These are phyloP conservation scores for Odontamblyopus rebecca DNA, from an alignment of 2,797 vertebrate species.

Conservation along the genomic window DNA sequence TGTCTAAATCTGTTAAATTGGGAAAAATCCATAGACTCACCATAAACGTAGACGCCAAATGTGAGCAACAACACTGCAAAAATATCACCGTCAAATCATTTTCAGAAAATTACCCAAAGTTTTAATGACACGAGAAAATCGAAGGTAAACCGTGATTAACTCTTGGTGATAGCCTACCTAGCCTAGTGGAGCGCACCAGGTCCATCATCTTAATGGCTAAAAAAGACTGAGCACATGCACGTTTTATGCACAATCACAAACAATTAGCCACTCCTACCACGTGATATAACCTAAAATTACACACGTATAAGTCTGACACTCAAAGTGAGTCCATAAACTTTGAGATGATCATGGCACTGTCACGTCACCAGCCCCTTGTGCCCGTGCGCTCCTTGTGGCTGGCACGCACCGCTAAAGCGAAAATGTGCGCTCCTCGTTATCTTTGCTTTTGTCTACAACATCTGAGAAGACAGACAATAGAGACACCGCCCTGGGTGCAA, in stretches of 20 bases:
- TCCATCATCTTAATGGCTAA: background rate
- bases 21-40: slow-evolving; percentile 14
- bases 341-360: background rate
- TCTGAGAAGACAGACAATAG: too few species aligned
- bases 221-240: background rate
- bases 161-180: background rate
- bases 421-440: too few species aligned
- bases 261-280: slow-evolving; percentile 13
- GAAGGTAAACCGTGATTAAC: background rate
- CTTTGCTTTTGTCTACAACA: too few species aligned
- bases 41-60: background rate
- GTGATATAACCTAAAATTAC: slow-evolving; percentile 1
- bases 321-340: background rate
- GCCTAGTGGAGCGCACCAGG: background rate
- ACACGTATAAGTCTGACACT: background rate
- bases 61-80: slow-evolving; percentile 13
- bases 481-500: too few species aligned
- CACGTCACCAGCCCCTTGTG: background rate
- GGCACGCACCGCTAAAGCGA: too few species aligned
- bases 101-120: background rate
- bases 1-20: background rate
- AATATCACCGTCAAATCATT: background rate
- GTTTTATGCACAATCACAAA: background rate
- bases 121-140: background rate
- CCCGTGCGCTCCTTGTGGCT: background rate